Percentiles rank a stretch among this genome's conserved stretches.
Evolutionary conservation across 2,113 vertebrate genomes (phyloP).

Genomic region (Amazona vittata): DNA sequence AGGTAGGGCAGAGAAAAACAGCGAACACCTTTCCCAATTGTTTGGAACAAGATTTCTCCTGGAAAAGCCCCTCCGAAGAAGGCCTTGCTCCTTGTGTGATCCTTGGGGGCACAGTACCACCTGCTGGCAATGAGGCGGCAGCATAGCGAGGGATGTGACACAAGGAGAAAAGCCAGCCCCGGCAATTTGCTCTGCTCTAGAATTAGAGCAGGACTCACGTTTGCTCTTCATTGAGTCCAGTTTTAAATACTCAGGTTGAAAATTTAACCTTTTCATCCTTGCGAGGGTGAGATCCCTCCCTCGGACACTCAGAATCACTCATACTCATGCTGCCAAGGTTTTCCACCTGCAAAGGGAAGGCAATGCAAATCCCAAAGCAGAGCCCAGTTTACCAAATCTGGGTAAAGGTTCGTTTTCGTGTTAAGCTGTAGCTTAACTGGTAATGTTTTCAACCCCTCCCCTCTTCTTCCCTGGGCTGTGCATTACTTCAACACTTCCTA

Average conservation of each 20-base stretch:
- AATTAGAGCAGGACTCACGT: accelerated
- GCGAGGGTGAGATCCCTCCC: neutral
- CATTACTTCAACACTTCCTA: neutral
- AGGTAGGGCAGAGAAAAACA: neutral
- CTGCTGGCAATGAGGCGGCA: neutral
- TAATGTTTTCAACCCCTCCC: neutral
- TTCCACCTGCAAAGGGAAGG: neutral
- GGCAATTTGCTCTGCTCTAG: accelerated
- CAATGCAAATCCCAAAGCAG: neutral
- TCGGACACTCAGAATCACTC: neutral
- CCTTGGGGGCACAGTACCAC: constrained; percentile 44
- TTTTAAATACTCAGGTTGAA: neutral
- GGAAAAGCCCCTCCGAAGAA: neutral
- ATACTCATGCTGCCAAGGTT: neutral
- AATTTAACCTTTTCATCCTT: too few relatives aligned
- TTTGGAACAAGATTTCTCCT: accelerated
- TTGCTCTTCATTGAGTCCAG: accelerated
- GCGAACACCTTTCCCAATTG: accelerated
- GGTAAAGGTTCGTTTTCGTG: neutral
- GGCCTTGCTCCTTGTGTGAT: neutral
- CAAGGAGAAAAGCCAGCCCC: accelerated
- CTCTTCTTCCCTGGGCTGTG: neutral
- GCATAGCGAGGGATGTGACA: neutral
- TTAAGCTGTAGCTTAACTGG: neutral
- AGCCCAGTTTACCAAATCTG: neutral